phyloP scores from a whole-genome alignment of 2,113 vertebrate species.

The Erythrocebus patas region DNA sequence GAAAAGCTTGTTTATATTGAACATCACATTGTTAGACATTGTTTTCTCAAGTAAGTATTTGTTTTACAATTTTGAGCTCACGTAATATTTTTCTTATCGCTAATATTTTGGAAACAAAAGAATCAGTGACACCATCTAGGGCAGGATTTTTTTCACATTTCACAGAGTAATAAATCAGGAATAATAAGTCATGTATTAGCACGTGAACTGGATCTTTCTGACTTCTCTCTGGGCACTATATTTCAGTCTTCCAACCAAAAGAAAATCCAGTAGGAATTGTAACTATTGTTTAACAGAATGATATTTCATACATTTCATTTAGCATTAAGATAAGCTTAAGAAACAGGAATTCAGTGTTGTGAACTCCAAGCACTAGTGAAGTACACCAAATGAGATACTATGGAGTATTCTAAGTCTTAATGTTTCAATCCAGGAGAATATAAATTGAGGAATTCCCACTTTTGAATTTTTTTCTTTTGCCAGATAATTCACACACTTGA shows the following conservation, averaged over 20 bases:
- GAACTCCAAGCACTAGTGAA: constrained; percentile 50
- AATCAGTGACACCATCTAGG: constrained; percentile 54
- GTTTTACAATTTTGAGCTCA: constrained; percentile 42
- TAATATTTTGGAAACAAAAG: constrained; percentile 59
- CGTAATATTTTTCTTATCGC: constrained; percentile 40
- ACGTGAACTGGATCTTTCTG: constrained; percentile 44
- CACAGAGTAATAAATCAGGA: constrained; percentile 45
- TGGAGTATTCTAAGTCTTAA: neutral
- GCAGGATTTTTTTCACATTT: constrained; percentile 25
- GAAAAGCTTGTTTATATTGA: neutral
- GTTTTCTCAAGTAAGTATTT: neutral
- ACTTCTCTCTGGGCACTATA: neutral
- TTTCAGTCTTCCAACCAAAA: constrained; percentile 17
- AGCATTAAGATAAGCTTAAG: constrained; percentile 53
- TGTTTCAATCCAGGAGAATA: constrained; percentile 5
- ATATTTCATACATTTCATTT: constrained; percentile 51
- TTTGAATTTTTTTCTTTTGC: constrained; percentile 8
- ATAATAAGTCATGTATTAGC: constrained; percentile 45
- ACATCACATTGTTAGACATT: neutral
- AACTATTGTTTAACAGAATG: constrained; percentile 48
- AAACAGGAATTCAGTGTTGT: constrained; percentile 56
- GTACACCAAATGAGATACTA: neutral
- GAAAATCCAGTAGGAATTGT: constrained; percentile 55
- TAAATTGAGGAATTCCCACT: neutral
- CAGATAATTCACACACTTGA: neutral